A percentile compares a stretch with the other conserved stretches of the same genome.
phyloP scores from a whole-genome alignment of 2,113 vertebrate species.

The Eupsittula cactorum region DNA sequence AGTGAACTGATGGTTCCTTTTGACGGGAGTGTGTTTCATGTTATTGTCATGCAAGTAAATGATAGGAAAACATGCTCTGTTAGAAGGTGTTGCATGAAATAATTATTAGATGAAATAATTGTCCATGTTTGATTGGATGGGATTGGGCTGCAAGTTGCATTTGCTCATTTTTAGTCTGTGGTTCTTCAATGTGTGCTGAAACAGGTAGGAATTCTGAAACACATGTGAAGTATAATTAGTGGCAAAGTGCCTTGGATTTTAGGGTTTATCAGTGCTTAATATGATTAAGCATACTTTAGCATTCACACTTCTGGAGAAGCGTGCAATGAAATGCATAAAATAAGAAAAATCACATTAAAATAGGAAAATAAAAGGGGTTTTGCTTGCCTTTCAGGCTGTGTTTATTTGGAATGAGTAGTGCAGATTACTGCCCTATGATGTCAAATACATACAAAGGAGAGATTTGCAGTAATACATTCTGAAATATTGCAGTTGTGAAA shows the following conservation, averaged over 20 bases:
- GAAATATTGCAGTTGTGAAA: not conserved
- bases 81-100: not conserved
- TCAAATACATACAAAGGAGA: not conserved
- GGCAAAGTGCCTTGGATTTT: not conserved
- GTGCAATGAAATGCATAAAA: not conserved
- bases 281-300: not conserved
- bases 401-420: not conserved
- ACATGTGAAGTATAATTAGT: not conserved
- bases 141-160: not conserved
- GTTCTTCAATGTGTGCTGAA: not conserved
- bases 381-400: not conserved
- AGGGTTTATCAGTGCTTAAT: not conserved
- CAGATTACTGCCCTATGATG: not conserved
- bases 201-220: not conserved
- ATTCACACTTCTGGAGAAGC: not conserved
- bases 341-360: not conserved
- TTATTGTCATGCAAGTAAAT: not conserved
- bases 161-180: not conserved
- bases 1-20: not conserved
- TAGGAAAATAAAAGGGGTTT: not conserved
- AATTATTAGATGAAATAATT: not conserved
- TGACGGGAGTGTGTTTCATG: not conserved
- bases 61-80: not conserved
- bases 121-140: not conserved
- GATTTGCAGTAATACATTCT: not conserved